phyloP scores from a whole-genome alignment of 2,797 vertebrate genomes.

The Cryptoprocta ferox region DNA sequence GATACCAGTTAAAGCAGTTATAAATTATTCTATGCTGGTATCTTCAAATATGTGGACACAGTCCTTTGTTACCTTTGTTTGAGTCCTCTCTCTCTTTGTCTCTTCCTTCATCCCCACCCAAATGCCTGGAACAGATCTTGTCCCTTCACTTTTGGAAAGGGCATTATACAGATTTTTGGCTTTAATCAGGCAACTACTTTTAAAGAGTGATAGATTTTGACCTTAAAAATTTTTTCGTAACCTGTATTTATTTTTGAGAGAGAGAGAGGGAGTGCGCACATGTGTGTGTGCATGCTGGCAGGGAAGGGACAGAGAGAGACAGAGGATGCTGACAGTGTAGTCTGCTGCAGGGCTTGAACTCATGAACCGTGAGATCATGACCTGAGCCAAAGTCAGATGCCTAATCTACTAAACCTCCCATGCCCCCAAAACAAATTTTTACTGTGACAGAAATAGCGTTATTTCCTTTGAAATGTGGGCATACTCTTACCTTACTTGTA shows the following conservation, averaged over 20 bases:
- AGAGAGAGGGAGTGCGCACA: too few species aligned
- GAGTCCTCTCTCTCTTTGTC: not conserved
- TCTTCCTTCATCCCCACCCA: not conserved
- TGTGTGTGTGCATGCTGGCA: too few species aligned
- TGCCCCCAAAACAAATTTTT: not conserved
- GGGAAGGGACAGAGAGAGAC: too few species aligned
- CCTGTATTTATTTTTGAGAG: too few species aligned
- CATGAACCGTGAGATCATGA: too few species aligned
- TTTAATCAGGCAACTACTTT: not conserved
- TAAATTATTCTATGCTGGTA: not conserved
- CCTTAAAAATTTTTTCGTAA: not conserved
- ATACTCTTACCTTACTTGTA: not conserved
- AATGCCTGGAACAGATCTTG: not conserved
- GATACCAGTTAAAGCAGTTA: not conserved
- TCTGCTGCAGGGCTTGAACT: too few species aligned
- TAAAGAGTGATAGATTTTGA: not conserved
- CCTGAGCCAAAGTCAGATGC: too few species aligned
- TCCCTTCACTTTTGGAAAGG: not conserved
- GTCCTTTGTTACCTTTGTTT: not conserved
- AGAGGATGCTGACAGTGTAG: too few species aligned
- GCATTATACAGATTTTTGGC: not conserved
- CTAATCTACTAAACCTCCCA: too few species aligned
- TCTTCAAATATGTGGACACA: not conserved
- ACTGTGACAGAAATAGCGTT: not conserved
- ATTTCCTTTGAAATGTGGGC: not conserved